These are phyloP conservation scores for Catostomus latipinnis DNA, from an alignment of 2,797 vertebrate genomes.

Conservation along the genomic window DNA sequence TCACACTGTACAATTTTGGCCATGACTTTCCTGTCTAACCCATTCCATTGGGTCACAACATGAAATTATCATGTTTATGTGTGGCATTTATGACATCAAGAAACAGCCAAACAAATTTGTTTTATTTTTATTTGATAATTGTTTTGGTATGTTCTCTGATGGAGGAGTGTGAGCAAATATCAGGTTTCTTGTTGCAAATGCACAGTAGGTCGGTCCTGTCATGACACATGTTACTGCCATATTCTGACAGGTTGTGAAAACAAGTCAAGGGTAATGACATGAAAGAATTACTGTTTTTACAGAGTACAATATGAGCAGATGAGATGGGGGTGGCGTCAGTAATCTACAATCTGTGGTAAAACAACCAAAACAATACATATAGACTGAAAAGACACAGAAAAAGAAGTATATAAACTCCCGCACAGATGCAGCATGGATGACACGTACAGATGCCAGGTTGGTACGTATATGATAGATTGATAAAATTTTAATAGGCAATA, in stretches of 20 bases:
- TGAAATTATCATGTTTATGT: no score
- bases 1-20: no score
- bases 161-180: no score
- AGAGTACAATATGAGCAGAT: neutral
- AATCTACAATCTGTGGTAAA: conserved; percentile 14
- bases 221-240: neutral
- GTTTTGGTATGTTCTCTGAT: no score
- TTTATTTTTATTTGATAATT: no score
- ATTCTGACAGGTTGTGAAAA: conserved; percentile 19
- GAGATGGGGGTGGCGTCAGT: conserved; percentile 9
- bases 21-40: no score
- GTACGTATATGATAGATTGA: no score
- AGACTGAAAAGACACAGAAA: neutral
- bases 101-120: no score
- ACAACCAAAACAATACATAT: conserved; percentile 4
- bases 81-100: no score
- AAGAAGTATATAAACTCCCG: neutral
- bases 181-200: neutral
- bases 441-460: no score
- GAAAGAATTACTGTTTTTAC: conserved; percentile 13
- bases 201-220: neutral
- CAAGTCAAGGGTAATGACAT: conserved; percentile 18
- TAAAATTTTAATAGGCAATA: no score
- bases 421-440: neutral
- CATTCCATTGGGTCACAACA: no score